Evolutionary conservation across 2,113 vertebrate species (phyloP).

Genomic region (Hyperopisus bebe): DNA sequence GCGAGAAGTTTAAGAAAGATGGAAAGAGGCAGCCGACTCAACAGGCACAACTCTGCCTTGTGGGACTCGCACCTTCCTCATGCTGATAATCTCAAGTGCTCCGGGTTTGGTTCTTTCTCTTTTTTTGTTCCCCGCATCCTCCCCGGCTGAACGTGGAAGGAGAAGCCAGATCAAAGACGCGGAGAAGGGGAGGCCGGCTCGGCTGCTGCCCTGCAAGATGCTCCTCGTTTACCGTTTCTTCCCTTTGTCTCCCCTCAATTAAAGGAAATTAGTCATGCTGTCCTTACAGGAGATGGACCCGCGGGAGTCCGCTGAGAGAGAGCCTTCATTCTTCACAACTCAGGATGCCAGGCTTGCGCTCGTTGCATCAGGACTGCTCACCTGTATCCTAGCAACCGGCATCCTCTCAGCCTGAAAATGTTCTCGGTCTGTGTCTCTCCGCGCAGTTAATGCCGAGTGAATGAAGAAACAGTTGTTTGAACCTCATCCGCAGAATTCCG

Average conservation of each 20-base stretch:
- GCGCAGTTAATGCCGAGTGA: constrained; percentile 12
- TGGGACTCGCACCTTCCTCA: neutral
- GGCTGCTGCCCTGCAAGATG: neutral
- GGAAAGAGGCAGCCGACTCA: neutral
- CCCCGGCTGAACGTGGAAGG: neutral
- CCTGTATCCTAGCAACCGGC: constrained; percentile 31
- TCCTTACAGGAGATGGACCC: constrained; percentile 17
- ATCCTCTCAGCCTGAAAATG: constrained; percentile 25
- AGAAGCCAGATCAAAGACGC: neutral
- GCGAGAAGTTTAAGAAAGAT: neutral
- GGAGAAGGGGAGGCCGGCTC: neutral
- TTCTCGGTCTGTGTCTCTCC: constrained; percentile 9
- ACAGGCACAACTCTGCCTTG: neutral
- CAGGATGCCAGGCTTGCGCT: constrained; percentile 19
- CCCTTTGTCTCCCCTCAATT: constrained; percentile 22
- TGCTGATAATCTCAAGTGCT: neutral
- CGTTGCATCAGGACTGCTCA: constrained; percentile 29
- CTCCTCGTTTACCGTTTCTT: neutral
- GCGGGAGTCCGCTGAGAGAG: neutral
- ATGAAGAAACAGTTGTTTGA: constrained; percentile 16
- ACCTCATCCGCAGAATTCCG: neutral
- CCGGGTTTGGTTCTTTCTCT: neutral
- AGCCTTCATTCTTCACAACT: constrained; percentile 19
- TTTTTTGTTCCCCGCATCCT: neutral
- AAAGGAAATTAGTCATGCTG: constrained; percentile 24